phyloP scores from a whole-genome alignment of 2,797 vertebrate genomes.

The Meda fulgida region DNA sequence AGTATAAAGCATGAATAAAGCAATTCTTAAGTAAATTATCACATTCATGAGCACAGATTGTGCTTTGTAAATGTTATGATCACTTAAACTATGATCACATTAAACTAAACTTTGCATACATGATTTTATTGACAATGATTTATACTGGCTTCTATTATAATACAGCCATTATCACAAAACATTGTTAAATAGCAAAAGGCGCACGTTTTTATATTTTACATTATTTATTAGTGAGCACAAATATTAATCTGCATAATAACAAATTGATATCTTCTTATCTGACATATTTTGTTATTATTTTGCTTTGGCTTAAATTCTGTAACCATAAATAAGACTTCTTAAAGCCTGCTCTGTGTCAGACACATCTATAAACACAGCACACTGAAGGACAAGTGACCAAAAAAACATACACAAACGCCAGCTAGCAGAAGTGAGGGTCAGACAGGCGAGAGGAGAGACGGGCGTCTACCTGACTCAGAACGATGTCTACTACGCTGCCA shows the following conservation, averaged over 20 bases:
- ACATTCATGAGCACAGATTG: background rate
- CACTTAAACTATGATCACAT: background rate
- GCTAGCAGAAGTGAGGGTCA: constrained; percentile 70
- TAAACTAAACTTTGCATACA: too few relatives aligned
- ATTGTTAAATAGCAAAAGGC: background rate
- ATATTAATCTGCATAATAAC: background rate
- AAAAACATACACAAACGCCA: constrained; percentile 51
- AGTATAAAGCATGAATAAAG: background rate
- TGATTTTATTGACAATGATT: background rate
- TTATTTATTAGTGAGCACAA: background rate
- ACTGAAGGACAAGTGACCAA: constrained; percentile 1
- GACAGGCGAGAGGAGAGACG: constrained; percentile 66
- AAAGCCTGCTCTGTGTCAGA: background rate
- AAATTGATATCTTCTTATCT: background rate
- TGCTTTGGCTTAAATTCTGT: background rate
- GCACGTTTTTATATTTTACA: background rate
- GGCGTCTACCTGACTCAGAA: constrained; percentile 96
- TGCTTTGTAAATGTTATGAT: background rate
- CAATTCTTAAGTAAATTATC: background rate
- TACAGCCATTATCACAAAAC: background rate
- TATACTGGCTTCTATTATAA: background rate
- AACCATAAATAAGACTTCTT: background rate
- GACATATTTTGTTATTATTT: background rate
- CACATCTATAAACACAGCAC: background rate
- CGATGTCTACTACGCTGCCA: constrained; percentile 99